Percentiles rank a stretch among this genome's conserved stretches.
phyloP scores from a whole-genome alignment of 2,113 vertebrate genomes.

The Urocitellus parryii region DNA sequence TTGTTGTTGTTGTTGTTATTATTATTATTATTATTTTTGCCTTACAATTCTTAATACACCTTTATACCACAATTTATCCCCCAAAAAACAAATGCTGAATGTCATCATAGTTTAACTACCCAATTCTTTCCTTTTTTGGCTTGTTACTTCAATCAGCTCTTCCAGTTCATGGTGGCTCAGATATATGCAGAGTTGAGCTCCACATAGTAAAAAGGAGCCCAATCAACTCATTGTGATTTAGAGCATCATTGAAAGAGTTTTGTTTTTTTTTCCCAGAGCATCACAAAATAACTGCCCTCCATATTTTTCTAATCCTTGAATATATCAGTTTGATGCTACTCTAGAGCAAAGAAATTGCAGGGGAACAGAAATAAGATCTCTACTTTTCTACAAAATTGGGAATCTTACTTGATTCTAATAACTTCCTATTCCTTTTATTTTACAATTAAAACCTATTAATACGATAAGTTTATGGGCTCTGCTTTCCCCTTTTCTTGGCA shows the following conservation, averaged over 20 bases:
- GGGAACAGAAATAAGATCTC: neutral
- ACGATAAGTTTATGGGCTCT: neutral
- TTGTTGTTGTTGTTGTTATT: too few relatives aligned
- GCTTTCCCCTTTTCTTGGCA: neutral
- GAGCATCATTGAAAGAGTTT: neutral
- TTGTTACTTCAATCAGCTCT: neutral
- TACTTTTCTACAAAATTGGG: neutral
- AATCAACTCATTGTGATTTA: neutral
- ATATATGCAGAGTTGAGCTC: neutral
- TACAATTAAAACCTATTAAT: neutral
- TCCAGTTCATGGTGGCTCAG: neutral
- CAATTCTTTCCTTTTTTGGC: neutral
- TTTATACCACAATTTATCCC: too few relatives aligned
- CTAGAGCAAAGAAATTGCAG: neutral
- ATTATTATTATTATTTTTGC: too few relatives aligned
- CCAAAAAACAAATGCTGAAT: too few relatives aligned
- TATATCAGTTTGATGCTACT: neutral
- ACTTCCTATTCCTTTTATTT: neutral
- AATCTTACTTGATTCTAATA: neutral
- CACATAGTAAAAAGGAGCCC: neutral
- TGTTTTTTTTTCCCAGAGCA: neutral
- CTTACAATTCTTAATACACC: too few relatives aligned
- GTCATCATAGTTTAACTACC: neutral
- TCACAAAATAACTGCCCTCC: neutral
- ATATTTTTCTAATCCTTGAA: neutral